Evolutionary conservation across 2,888 invertebrate genomes (phyloP).

Genomic region (Labia minor): DNA sequence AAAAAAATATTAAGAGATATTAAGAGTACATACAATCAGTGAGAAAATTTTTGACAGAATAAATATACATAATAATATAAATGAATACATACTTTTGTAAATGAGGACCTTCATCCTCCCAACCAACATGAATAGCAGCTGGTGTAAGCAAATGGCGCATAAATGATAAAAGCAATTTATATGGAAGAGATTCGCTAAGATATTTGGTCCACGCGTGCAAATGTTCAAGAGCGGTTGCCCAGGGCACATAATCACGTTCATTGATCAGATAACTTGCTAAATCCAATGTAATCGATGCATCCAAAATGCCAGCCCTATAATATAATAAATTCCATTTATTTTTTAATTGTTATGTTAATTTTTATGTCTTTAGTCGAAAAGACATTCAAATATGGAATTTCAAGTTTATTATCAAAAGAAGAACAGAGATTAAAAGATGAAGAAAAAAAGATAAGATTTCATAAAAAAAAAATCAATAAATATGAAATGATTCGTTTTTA

Average conservation of each 20-base stretch:
- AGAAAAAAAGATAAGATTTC: not conserved
- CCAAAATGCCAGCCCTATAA: conserved; percentile 50
- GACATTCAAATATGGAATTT: not conserved
- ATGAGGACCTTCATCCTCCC: conserved; percentile 53
- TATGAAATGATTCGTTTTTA: no score
- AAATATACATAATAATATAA: no score
- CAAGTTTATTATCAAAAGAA: no score
- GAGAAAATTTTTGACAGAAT: no score
- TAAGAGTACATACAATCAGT: no score
- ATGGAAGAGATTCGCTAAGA: conserved; percentile 57
- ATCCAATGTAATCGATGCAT: conserved; percentile 52
- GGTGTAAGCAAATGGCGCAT: conserved; percentile 48
- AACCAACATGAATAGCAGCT: conserved; percentile 48
- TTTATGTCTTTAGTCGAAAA: not conserved
- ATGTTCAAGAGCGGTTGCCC: conserved; percentile 68
- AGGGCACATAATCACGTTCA: conserved; percentile 71
- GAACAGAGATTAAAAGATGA: no score
- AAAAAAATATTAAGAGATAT: no score
- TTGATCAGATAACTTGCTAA: conserved; percentile 53
- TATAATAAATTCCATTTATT: conserved; percentile 25
- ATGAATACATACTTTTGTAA: conserved; percentile 45
- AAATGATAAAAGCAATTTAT: conserved; percentile 53
- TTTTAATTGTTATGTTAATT: not conserved
- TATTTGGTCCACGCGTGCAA: conserved; percentile 61
- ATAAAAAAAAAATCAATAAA: no score